Evolutionary conservation across 2,888 invertebrate genomes (phyloP), one percentile per base, ranked within the genome.

Genomic region (Dastarcus helophoroides): DNA sequence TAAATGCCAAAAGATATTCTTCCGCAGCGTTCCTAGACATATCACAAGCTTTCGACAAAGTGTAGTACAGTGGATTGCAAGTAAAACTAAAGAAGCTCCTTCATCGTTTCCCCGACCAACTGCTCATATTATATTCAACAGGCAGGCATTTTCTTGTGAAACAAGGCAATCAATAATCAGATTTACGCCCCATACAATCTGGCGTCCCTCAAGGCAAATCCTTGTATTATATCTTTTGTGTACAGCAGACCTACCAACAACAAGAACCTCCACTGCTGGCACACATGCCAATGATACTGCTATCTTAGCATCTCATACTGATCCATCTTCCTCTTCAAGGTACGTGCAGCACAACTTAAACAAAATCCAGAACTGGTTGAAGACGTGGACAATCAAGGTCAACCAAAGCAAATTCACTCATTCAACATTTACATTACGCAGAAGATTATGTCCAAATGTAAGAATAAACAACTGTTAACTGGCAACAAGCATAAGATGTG

Each of bases 211-310:
- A n/a, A n/a, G n/a, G n/a, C n/a, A n/a, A n/a, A n/a, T n/a, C n/a
- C n/a, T n/a, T n/a, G 31, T 44, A 37, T 24, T 17, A 17, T 17
- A 46, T 37, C 15, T 29, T 40, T 26, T 39, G 45, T 30, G 22
- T 44, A 11, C 44, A 17, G 19, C 19, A 17, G 19, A 17, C 19
- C 19, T 17, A n/a, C n/a, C 40, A 12, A 38, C 35, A 12, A 23
- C 33, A 26, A 24, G 35, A 16, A 29, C 31, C 13, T 31, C 36
- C n/a, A 29, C 27, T 4, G 35, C 38, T 16, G 33, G 37, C 22
- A 40, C 37, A 21, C 42, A 28, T 31, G 42, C 39, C 9, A 41
- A 45, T 25, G 43, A 42, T 22, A 43, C 37, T 3, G 38, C 38
- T 9, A 15, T 38, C n/a, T 22, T 36, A 14, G 27, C 31, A 21